Conservation (phyloP, 2,113 vertebrate genomes). For the Macrotis lagotis region DNA sequence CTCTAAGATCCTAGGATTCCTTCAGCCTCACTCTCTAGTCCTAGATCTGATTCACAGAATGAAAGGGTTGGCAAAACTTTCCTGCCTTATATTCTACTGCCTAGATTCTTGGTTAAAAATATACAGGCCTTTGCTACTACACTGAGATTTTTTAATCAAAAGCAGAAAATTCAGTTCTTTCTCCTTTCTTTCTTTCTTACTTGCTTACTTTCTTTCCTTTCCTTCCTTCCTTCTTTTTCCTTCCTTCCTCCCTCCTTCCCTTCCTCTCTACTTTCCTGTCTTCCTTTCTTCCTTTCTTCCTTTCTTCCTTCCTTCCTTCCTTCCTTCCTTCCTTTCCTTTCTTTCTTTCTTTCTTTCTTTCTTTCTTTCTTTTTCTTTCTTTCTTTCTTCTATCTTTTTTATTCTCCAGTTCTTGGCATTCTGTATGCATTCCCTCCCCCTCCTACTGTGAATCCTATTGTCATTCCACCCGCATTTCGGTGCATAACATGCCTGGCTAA, state of each 20-base stretch:
- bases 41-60: not conserved
- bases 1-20: not conserved
- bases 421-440: not conserved
- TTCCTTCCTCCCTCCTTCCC: not conserved
- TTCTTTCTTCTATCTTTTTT: not conserved
- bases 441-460: constrained; percentile 37
- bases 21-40: not conserved
- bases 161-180: not conserved
- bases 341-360: too few species aligned
- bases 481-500: constrained; percentile 38
- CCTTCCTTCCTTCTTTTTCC: not conserved
- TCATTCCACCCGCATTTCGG: constrained; percentile 58
- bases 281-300: not conserved
- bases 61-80: not conserved
- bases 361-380: too few species aligned
- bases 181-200: not conserved
- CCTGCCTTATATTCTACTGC: not conserved
- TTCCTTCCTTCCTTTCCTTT: not conserved
- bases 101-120: not conserved
- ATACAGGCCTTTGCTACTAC: constrained; percentile 18
- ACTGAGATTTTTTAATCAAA: constrained; percentile 34
- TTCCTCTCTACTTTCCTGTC: not conserved
- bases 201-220: not conserved
- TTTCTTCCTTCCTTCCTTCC: not conserved
- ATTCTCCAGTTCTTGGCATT: constrained; percentile 5